Conservation (phyloP, 2,797 vertebrate species). For the Pangasius larnaudii region DNA sequence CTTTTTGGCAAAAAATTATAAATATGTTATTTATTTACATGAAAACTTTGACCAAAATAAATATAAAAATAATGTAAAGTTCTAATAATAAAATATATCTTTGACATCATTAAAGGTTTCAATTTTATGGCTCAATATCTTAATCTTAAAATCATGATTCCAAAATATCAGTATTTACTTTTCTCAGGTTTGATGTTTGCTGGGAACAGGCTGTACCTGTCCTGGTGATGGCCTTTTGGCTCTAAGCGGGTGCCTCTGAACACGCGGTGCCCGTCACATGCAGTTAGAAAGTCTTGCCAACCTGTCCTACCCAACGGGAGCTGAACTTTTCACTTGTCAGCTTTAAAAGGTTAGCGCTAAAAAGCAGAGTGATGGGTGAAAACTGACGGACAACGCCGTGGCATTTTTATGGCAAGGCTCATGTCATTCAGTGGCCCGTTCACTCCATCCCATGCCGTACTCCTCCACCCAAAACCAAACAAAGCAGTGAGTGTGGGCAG, state of each 20-base stretch:
- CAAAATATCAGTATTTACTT: not conserved
- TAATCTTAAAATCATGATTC: not conserved
- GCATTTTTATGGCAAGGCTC: conserved; percentile 68
- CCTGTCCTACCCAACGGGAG: conserved; percentile 80
- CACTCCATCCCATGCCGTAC: conserved; percentile 34
- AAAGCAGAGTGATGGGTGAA: conserved; percentile 76
- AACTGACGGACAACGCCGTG: conserved; percentile 73
- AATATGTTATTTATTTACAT: not conserved
- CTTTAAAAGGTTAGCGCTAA: conserved; percentile 87
- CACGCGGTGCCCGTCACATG: conserved; percentile 87
- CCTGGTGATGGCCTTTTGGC: conserved; percentile 64
- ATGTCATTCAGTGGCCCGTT: conserved; percentile 59
- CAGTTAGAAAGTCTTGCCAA: conserved; percentile 81
- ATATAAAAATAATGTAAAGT: not conserved
- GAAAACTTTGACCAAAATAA: not conserved
- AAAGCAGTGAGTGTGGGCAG: conserved; percentile 30
- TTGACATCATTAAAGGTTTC: not conserved
- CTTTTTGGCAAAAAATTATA: not conserved
- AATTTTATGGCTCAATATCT: not conserved
- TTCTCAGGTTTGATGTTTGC: conserved; percentile 34
- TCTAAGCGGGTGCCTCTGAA: conserved; percentile 57
- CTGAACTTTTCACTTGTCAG: conserved; percentile 89
- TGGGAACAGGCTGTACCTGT: conserved; percentile 70
- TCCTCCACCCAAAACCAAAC: conserved; percentile 60
- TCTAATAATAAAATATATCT: not conserved